Conservation (phyloP, 1,140 invertebrate genomes). For the Octopus bimaculoides region DNA sequence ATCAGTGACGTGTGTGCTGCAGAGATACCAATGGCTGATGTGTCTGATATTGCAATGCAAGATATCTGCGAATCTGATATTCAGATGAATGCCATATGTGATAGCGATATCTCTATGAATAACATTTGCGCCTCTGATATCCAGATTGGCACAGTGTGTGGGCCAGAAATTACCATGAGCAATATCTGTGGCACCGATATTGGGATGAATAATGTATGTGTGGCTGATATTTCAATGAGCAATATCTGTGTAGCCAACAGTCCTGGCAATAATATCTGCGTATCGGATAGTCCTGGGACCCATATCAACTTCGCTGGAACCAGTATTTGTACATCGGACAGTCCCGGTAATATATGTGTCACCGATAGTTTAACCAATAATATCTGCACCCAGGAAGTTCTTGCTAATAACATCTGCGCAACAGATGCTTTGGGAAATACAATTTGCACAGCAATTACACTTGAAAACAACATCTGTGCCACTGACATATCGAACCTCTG, state of each 20-base stretch:
- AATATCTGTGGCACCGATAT: slow-evolving; percentile 5
- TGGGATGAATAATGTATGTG: slow-evolving; percentile 1
- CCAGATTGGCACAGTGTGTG: neutral
- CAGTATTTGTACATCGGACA: neutral
- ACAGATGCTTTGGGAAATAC: slow-evolving; percentile 1
- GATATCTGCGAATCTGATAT: slow-evolving; percentile 7
- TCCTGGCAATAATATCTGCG: neutral
- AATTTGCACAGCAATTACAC: neutral
- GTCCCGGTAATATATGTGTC: neutral
- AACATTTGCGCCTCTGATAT: slow-evolving; percentile 4
- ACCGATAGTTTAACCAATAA: neutral
- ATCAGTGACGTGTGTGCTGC: neutral
- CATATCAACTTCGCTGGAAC: neutral
- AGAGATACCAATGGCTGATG: neutral
- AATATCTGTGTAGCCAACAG: slow-evolving; percentile 1
- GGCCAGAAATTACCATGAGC: slow-evolving; percentile 1
- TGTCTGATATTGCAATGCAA: slow-evolving; percentile 8
- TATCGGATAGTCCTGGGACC: slow-evolving; percentile 2
- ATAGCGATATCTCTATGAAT: slow-evolving; percentile 7
- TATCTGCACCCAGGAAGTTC: slow-evolving; percentile 1
- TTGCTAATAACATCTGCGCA: neutral
- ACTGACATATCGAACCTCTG: neutral
- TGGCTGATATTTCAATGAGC: slow-evolving; percentile 1
- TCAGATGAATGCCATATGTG: slow-evolving; percentile 4
- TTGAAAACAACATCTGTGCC: slow-evolving; percentile 1